Percentiles rank a stretch among this genome's conserved stretches.
Evolutionary conservation across 2,113 vertebrate genomes (phyloP).

Genomic region (Cyrtonyx montezumae): DNA sequence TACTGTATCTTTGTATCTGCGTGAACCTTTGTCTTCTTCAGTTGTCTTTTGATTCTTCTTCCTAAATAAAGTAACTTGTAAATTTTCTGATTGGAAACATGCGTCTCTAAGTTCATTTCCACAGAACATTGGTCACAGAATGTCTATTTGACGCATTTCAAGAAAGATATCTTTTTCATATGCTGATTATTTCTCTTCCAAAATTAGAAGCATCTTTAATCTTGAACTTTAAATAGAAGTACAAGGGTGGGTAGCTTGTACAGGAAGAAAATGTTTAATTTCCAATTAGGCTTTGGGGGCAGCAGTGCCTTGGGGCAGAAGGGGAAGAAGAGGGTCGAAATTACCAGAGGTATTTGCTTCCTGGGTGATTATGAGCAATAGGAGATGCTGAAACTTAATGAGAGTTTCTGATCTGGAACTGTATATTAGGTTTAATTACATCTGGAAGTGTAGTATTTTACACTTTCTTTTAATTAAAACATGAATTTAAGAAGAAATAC

Average conservation of each 20-base stretch:
- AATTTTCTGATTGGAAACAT: neutral
- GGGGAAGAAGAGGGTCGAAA: neutral
- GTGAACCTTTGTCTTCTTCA: neutral
- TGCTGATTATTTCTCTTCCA: neutral
- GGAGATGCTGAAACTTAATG: slow-evolving; percentile 63
- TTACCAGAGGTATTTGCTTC: slow-evolving; percentile 17
- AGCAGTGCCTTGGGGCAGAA: slow-evolving; percentile 31
- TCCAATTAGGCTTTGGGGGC: slow-evolving; percentile 52
- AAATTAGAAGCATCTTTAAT: slow-evolving; percentile 5
- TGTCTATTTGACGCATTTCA: neutral
- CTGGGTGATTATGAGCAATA: slow-evolving; percentile 64
- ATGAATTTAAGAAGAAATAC: slow-evolving; percentile 22
- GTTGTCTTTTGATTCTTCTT: neutral
- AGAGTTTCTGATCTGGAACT: slow-evolving; percentile 57
- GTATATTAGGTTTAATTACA: slow-evolving; percentile 64
- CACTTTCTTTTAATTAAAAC: slow-evolving; percentile 66
- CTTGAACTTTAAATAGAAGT: slow-evolving; percentile 52
- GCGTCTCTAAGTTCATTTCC: neutral
- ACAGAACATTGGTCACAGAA: neutral
- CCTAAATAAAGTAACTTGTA: neutral
- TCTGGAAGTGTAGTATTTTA: slow-evolving; percentile 50
- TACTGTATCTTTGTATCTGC: neutral
- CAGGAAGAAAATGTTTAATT: slow-evolving; percentile 57
- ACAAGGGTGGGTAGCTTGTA: slow-evolving; percentile 29
- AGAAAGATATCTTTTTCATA: neutral